These are phyloP conservation scores for Erpobdella octoculata DNA, from an alignment of 2,888 invertebrate species.

Conservation along the genomic window DNA sequence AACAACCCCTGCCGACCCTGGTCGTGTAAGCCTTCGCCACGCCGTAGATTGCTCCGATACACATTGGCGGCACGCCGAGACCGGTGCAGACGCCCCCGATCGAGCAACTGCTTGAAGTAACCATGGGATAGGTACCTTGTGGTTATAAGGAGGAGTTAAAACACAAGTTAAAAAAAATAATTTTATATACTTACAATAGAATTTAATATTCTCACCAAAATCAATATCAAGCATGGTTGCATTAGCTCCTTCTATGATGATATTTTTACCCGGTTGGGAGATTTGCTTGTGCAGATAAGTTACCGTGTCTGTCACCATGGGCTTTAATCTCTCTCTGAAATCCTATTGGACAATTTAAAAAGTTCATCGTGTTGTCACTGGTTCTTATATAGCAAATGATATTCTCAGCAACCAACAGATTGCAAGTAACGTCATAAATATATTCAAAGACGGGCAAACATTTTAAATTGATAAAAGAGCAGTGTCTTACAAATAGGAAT, in stretches of 20 bases:
- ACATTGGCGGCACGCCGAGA: slow-evolving; percentile 61
- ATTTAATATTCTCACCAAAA: too few relatives aligned
- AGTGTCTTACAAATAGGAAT: too few relatives aligned
- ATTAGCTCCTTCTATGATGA: slow-evolving; percentile 36
- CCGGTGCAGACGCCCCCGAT: slow-evolving; percentile 74
- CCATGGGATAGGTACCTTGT: slow-evolving; percentile 86
- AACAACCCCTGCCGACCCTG: slow-evolving; percentile 89
- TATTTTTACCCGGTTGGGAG: slow-evolving; percentile 36
- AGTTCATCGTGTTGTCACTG: too few relatives aligned
- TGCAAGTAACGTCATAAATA: too few relatives aligned
- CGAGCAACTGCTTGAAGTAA: slow-evolving; percentile 94
- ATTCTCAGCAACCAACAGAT: too few relatives aligned
- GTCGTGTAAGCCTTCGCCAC: slow-evolving; percentile 95
- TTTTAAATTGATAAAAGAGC: too few relatives aligned
- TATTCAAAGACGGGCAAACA: too few relatives aligned
- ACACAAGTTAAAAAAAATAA: too few relatives aligned
- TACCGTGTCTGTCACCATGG: not conserved
- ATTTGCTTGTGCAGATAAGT: slow-evolving; percentile 60
- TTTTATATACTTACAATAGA: too few relatives aligned
- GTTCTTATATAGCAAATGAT: too few relatives aligned
- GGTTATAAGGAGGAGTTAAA: too few relatives aligned
- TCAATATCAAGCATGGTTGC: slow-evolving; percentile 35
- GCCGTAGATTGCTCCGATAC: slow-evolving; percentile 80
- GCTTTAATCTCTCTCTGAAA: slow-evolving; percentile 59
- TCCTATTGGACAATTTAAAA: too few relatives aligned